Conservation (phyloP, 2,888 invertebrate species). For the Cheilosia pagana region DNA sequence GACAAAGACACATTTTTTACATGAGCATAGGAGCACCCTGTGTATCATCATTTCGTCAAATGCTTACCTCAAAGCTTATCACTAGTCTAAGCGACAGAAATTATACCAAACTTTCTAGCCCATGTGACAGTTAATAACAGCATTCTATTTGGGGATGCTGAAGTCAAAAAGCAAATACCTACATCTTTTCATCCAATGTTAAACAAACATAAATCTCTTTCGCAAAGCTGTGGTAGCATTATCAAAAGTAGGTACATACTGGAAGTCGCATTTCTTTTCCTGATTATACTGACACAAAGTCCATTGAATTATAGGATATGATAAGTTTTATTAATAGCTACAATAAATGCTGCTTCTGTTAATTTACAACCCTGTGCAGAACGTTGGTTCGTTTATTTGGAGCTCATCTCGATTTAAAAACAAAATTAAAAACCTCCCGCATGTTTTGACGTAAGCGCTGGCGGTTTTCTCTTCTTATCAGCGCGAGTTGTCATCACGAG, state of each 20-base stretch:
- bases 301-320: conserved; percentile 18
- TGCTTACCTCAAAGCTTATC: not conserved
- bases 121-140: conserved; percentile 1
- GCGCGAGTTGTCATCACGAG: conserved; percentile 18
- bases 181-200: not conserved
- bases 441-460: conserved; percentile 31
- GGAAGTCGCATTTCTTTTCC: not conserved
- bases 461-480: conserved; percentile 14
- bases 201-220: conserved; percentile 5
- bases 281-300: not conserved
- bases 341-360: not conserved
- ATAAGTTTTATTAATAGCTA: conserved; percentile 5
- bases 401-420: not conserved
- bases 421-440: not conserved
- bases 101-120: not conserved
- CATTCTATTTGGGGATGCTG: not conserved
- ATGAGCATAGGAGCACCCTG: no score
- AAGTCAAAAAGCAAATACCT: conserved; percentile 18
- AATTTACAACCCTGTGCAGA: conserved; percentile 1
- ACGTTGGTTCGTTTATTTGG: conserved; percentile 2
- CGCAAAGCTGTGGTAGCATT: not conserved
- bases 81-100: not conserved
- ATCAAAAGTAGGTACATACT: not conserved
- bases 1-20: no score
- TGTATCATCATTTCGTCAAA: not conserved